Conservation (phyloP, 2,797 vertebrate species). For the Anniella stebbinsi region DNA sequence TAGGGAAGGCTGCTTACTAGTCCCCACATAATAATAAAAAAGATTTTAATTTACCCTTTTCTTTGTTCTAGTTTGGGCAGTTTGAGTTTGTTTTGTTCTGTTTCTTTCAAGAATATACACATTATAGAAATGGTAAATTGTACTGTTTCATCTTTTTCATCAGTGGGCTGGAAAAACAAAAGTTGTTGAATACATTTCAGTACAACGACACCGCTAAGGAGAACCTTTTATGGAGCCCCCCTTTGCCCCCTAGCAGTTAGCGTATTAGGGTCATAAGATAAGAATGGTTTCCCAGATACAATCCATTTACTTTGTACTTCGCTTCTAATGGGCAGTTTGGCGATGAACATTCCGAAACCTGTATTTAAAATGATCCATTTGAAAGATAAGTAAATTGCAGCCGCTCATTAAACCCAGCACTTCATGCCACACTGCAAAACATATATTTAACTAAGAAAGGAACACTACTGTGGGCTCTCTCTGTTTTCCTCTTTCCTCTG, state of each 20-base stretch:
- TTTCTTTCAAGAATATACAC: constrained; percentile 10
- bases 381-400: constrained; percentile 78
- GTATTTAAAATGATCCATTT: constrained; percentile 76
- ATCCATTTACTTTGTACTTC: constrained; percentile 68
- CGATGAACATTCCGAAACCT: constrained; percentile 74
- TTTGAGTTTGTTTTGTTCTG: background rate
- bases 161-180: constrained; percentile 30
- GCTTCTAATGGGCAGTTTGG: constrained; percentile 74
- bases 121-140: constrained; percentile 28
- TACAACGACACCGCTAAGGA: constrained; percentile 36
- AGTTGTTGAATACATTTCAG: constrained; percentile 30
- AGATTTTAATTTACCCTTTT: background rate
- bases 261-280: constrained; percentile 64
- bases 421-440: constrained; percentile 69
- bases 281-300: constrained; percentile 58
- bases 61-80: background rate
- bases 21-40: background rate
- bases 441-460: constrained; percentile 76
- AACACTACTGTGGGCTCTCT: constrained; percentile 64
- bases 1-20: too few relatives aligned
- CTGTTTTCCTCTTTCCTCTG: constrained; percentile 47
- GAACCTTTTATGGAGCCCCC: constrained; percentile 23
- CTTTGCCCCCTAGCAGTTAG: constrained; percentile 43
- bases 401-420: constrained; percentile 70
- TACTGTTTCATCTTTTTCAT: constrained; percentile 34